These are phyloP conservation scores for Tragelaphus strepsiceros DNA, from an alignment of 2,113 vertebrate species.

Conservation along the genomic window DNA sequence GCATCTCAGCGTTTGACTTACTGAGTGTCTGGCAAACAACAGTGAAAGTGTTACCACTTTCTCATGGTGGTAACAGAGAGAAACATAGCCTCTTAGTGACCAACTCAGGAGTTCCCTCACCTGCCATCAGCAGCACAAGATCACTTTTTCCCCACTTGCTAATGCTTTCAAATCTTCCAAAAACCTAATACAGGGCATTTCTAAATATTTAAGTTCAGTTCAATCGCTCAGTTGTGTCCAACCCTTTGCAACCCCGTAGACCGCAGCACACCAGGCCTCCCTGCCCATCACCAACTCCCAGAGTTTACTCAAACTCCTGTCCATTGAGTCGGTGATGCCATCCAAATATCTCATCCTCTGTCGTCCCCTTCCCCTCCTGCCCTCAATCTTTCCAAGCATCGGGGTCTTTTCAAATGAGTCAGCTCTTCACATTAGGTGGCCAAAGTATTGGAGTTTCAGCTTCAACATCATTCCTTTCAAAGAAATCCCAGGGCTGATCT, in stretches of 20 bases:
- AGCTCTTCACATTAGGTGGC: background rate
- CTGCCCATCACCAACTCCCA: rapidly evolving
- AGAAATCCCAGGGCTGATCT: too few relatives aligned
- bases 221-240: rapidly evolving
- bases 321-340: background rate
- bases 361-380: background rate
- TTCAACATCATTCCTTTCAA: too few relatives aligned
- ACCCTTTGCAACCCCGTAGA: rapidly evolving
- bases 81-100: background rate
- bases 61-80: background rate
- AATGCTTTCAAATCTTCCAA: background rate
- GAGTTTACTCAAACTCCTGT: background rate
- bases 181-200: background rate
- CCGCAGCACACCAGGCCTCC: rapidly evolving
- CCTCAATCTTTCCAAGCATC: background rate
- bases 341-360: background rate
- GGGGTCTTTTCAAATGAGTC: background rate
- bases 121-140: background rate
- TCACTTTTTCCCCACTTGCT: background rate
- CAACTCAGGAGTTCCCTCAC: background rate
- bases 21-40: background rate
- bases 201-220: background rate
- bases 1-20: background rate
- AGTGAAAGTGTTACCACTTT: background rate
- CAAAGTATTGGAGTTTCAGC: background rate